Base-by-base conservation (phyloP, 2,113 vertebrate species). In the Mungos mungo region DNA sequence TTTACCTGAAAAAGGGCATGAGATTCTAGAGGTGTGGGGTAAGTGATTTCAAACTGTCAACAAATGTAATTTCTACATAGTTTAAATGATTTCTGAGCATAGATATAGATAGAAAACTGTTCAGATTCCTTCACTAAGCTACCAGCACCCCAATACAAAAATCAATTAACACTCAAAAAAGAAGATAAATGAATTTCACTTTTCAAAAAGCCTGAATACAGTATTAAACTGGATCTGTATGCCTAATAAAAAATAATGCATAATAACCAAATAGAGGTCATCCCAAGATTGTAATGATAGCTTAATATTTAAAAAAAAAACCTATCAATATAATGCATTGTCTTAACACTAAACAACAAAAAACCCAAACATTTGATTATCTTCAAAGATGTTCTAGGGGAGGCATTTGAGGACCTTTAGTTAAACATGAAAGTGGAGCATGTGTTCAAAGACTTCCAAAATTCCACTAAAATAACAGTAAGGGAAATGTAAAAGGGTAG, bases 61-160 rank as follows among this genome's bases (percentile, higher is more conserved):
- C 19, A n/a, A 76, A 50, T 4, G 83, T 45, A 74, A 76, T 90
- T 90, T 95, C 57, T 84, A 52, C 50, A 63, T 7, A 66, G 29
- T 90, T 41, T 89, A 82, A 52, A 83, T 84, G 66, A 89, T 90
- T 95, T 83, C 11, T n/a, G 83, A 74, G 14, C 68, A 83, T 52
- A 82, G 38, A 54, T 27, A 66, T 3, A 52, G n/a, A 27, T 54
- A 54, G 18, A 74, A 65, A 89, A 74, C n/a, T 83, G 68, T 89
- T 82, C 23, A 31, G 35, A 69, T 72, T 81, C 3, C 72, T 47
- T 94, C 71, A 74, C 41, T 69, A 74, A 74, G 72, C 54, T 74
- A 41, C 41, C 41, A 83, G 66, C 74, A 82, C 47, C 19, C 45
- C 41, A 66, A 14, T 82, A 82, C 19, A 68, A 38, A 72, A 89